Evolutionary conservation across 2,888 invertebrate species (phyloP).

Genomic region (Argyresthia albistria): DNA sequence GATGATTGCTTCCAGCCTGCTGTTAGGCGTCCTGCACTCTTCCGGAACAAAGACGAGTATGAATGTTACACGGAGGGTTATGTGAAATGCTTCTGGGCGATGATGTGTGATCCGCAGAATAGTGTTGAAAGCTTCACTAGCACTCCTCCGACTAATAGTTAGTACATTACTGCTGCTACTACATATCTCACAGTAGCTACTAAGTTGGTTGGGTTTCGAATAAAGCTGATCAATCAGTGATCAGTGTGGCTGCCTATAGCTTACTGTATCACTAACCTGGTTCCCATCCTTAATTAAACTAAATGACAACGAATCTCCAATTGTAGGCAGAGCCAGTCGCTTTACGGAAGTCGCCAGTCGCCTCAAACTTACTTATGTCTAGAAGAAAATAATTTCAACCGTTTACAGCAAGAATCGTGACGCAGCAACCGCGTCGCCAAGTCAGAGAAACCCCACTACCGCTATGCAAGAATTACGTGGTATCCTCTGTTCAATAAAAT

Average conservation of each 20-base stretch:
- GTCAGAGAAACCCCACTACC: not conserved
- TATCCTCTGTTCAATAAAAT: not conserved
- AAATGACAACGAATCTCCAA: too few species aligned
- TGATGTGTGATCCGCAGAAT: slow-evolving; percentile 41
- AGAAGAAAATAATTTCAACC: too few species aligned
- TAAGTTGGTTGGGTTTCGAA: too few species aligned
- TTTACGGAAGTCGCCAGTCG: too few species aligned
- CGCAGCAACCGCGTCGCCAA: not conserved
- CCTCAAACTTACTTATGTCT: too few species aligned
- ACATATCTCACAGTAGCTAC: not conserved
- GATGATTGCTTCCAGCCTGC: slow-evolving; percentile 31
- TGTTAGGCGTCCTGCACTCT: slow-evolving; percentile 31
- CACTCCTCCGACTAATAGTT: slow-evolving; percentile 15
- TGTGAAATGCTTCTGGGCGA: slow-evolving; percentile 52
- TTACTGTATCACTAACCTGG: too few species aligned
- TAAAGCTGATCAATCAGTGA: too few species aligned
- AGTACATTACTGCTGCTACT: not conserved
- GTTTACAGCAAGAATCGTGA: too few species aligned
- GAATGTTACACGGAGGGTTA: slow-evolving; percentile 51
- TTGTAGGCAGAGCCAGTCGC: too few species aligned
- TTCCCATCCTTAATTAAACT: too few species aligned
- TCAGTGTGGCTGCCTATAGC: too few species aligned
- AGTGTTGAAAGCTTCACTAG: slow-evolving; percentile 20
- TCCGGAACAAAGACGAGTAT: slow-evolving; percentile 33
- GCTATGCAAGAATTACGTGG: not conserved